Evolutionary conservation across 1,140 invertebrate species (phyloP).

Genomic region (Caenorhabditis tropicalis): DNA sequence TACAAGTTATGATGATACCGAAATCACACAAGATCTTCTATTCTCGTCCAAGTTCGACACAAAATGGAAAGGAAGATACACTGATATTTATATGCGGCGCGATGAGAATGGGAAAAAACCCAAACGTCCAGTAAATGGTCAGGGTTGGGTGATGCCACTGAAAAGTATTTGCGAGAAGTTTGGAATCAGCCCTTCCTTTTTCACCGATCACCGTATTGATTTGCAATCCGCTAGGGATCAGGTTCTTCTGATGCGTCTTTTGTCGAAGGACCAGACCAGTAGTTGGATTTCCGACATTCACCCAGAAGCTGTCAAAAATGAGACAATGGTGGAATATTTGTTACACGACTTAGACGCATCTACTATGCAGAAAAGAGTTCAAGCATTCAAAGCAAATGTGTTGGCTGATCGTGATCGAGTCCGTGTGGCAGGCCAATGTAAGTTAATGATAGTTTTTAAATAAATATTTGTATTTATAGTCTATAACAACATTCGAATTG

Average conservation of each 20-base stretch:
- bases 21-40: constrained; percentile 30
- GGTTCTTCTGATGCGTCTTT: constrained; percentile 44
- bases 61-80: constrained; percentile 51
- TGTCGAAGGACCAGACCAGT: neutral
- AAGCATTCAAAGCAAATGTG: constrained; percentile 60
- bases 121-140: constrained; percentile 39
- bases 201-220: constrained; percentile 48
- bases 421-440: constrained; percentile 65
- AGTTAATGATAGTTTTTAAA: neutral
- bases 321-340: neutral
- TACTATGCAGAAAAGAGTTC: constrained; percentile 55
- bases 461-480: constrained; percentile 60
- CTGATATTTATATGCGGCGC: constrained; percentile 3
- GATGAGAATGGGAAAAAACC: constrained; percentile 35
- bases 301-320: constrained; percentile 34
- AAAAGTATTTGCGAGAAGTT: constrained; percentile 50
- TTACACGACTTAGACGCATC: constrained; percentile 58
- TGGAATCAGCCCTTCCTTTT: constrained; percentile 37
- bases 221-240: constrained; percentile 31
- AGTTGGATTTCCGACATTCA: constrained; percentile 15
- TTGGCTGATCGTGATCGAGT: constrained; percentile 63
- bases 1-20: constrained; percentile 24
- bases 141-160: constrained; percentile 51
- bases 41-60: constrained; percentile 46
- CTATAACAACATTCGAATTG: constrained; percentile 70